Base-by-base conservation (phyloP, 1,140 invertebrate genomes). In the Dendroctonus valens region DNA sequence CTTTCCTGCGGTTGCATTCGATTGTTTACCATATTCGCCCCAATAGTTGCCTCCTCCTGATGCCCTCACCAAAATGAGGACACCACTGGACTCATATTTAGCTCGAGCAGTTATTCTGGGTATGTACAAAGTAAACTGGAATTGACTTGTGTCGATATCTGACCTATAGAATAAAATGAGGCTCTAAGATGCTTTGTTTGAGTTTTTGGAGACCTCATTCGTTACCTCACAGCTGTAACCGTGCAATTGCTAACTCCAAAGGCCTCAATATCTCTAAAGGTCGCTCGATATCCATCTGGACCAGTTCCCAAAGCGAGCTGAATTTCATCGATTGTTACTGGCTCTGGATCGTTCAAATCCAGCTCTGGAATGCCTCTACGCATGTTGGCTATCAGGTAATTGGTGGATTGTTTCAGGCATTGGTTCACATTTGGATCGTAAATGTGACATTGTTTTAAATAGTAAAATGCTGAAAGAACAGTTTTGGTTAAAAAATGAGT, bases 11-110 rank as follows among this genome's bases (percentile, higher is more conserved):
- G 26, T 26, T 26, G 26, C 1, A 53, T 53, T 14, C 6, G 8
- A 15, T 41, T 71, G 7, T 76, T 78, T 76, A 92, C 90, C 88
- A 75, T 93, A 93, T 81, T 91, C 89, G 41, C 91, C 91, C 90
- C 90, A 93, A 76, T 92, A 93, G 76, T 92, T 89, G 3, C 91
- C 90, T 59, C 88, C 88, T 5, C 90, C 90, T 7, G 88, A 89
- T 11, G 91, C 90, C 71, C 89, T 86, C 0, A 92, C 87, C 54
- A 92, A 80, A 69, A 93, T 86, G 40, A 93, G 80, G 5, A 90
- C 84, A 39, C 91, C 91, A 48, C 86, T 90, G 6, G 90, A 92
- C 64, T 87, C 83, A 78, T 92, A 93, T 64, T 87, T 84, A 0
- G 90, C 89, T 67, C 81, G 83, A 3, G 87, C 89, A 69, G 85